Base-by-base conservation (phyloP, 2,113 vertebrate genomes). In the Psilopogon haemacephalus region DNA sequence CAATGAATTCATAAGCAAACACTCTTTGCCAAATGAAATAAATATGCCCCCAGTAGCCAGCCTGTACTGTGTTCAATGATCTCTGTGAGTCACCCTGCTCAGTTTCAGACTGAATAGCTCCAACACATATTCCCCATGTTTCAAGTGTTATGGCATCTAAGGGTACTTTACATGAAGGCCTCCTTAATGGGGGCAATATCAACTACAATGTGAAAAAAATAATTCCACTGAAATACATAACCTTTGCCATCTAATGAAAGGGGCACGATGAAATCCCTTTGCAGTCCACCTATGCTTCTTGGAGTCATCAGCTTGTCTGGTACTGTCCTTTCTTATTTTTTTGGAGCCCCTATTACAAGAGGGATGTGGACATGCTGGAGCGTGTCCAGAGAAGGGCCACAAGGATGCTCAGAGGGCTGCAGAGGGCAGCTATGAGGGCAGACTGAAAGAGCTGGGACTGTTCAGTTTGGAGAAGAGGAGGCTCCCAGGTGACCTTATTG, bases 1-100 rank as follows among this genome's bases (percentile, higher is more conserved):
- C 79, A 76, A 95, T 84, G 90, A 87, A 92, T 91, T 87, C 18
- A 74, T 86, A 86, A 94, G 46, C 42, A 83, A 88, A 91, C 30
- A 44, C 52, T 80, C 40, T 60, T 93, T 83, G 71, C 42, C 32
- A 88, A 38, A 85, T 59, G 12, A 94, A 88, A 87, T 79, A 76
- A 33, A 86, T 24, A 68, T 5, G 40, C 33, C 78, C 24, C 19
- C 68, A 60, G 64, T 14, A 73, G 38, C 35, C 63, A 55, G 62
- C 62, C 73, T 30, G 73, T 23, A 69, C 32, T 23, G 59, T 3
- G 2, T 64, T 67, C 69, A 58, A 9, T 68, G 82, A 77, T 35
- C 64, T 37, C 42, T 44, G 4, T 63, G 65, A 91, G 84, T 62
- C 68, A 94, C 7, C 27, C 78, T 24, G n/a, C 33, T 38, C 62